A percentile compares a stretch with the other conserved stretches of the same genome.
Evolutionary conservation across 2,888 invertebrate species (phyloP).

Genomic region (Cheilosia urbana): DNA sequence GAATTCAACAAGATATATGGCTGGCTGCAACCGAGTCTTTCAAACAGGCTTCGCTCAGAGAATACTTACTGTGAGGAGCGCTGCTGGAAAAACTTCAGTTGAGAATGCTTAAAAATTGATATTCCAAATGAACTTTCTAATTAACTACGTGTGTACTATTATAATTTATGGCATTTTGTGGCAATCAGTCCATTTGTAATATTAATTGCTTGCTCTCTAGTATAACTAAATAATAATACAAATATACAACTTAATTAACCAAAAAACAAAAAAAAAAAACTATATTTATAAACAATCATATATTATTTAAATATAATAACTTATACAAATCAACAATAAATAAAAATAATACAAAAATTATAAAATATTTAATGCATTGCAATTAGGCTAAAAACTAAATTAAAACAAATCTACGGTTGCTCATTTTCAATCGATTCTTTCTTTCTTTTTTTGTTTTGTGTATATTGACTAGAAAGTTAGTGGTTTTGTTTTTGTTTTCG

Average conservation of each 20-base stretch:
- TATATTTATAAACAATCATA: slow-evolving; percentile 33
- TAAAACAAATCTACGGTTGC: slow-evolving; percentile 51
- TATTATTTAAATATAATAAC: slow-evolving; percentile 29
- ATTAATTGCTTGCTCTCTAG: slow-evolving; percentile 20
- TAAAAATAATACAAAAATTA: slow-evolving; percentile 60
- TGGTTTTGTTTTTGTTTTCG: slow-evolving; percentile 28
- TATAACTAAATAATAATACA: slow-evolving; percentile 64
- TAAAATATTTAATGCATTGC: slow-evolving; percentile 61
- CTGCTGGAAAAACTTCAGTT: no score
- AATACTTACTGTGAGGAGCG: no score
- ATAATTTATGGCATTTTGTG: slow-evolving; percentile 73
- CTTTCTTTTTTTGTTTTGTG: slow-evolving; percentile 33
- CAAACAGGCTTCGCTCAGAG: slow-evolving; percentile 1
- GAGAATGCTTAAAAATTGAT: slow-evolving; percentile 1
- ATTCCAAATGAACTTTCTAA: slow-evolving; percentile 55
- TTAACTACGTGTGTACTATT: slow-evolving; percentile 51
- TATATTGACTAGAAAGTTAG: slow-evolving; percentile 69
- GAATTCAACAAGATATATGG: slow-evolving; percentile 13
- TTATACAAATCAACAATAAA: slow-evolving; percentile 70
- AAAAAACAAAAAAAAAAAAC: slow-evolving; percentile 30
- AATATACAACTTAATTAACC: slow-evolving; percentile 48
- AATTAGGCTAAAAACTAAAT: slow-evolving; percentile 65
- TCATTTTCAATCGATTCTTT: slow-evolving; percentile 41
- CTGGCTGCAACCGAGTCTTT: slow-evolving; percentile 46
- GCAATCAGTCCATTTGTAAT: slow-evolving; percentile 66